These are phyloP conservation scores for Prorops nasuta DNA, from an alignment of 1,140 invertebrate genomes.

Conservation along the genomic window DNA sequence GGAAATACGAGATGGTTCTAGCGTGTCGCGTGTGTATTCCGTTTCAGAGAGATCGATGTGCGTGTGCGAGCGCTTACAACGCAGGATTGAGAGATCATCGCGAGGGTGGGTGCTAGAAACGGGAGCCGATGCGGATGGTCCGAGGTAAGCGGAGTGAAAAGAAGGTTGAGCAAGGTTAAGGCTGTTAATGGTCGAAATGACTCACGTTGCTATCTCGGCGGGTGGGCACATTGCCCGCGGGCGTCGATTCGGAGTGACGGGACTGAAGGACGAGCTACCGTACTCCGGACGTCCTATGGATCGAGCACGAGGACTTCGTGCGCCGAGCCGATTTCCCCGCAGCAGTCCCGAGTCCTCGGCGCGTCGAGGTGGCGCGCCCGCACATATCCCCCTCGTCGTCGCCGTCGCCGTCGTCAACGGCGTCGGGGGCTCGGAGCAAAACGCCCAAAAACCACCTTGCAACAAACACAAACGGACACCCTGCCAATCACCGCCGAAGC, in stretches of 20 bases:
- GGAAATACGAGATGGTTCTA: too few relatives aligned
- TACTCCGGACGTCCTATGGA: constrained; percentile 46
- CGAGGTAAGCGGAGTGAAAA: constrained; percentile 18
- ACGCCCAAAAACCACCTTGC: too few relatives aligned
- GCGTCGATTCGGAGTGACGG: constrained; percentile 47
- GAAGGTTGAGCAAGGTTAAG: background rate
- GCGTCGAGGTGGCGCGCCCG: constrained; percentile 32
- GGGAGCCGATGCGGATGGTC: constrained; percentile 10
- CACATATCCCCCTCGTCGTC: constrained; percentile 33
- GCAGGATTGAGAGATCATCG: too few relatives aligned
- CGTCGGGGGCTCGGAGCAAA: constrained; percentile 25
- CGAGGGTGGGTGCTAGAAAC: background rate
- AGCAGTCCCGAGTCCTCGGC: constrained; percentile 40
- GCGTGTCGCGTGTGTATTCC: too few relatives aligned
- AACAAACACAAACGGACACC: too few relatives aligned
- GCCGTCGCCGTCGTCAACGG: constrained; percentile 21
- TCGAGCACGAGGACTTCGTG: constrained; percentile 40
- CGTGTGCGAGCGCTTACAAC: too few relatives aligned
- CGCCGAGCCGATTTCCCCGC: constrained; percentile 42
- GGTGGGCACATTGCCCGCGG: constrained; percentile 58
- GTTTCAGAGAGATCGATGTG: too few relatives aligned
- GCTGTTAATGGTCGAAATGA: constrained; percentile 9
- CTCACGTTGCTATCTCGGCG: constrained; percentile 55
- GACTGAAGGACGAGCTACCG: constrained; percentile 52
- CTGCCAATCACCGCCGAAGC: too few relatives aligned